These are phyloP conservation scores for Macroteleia sp. DNA, from an alignment of 2,888 invertebrate species.

Conservation along the genomic window DNA sequence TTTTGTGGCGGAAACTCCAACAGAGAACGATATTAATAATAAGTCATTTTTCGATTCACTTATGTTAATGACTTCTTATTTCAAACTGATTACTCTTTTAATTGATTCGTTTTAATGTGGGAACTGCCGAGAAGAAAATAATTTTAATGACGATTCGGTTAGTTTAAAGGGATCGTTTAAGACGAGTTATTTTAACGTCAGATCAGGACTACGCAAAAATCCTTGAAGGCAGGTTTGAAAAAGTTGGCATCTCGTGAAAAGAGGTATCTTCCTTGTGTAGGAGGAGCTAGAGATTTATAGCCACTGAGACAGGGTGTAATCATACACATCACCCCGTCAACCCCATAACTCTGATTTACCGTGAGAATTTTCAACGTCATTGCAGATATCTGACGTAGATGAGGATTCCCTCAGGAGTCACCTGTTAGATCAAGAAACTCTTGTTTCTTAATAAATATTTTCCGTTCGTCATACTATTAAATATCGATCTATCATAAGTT, in stretches of 20 bases:
- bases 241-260: constrained; percentile 49
- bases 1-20: constrained; percentile 29
- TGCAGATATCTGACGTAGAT: constrained; percentile 70
- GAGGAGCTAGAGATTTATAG: constrained; percentile 78
- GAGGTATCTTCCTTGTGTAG: constrained; percentile 58
- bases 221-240: constrained; percentile 40
- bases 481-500: constrained; percentile 20
- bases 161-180: constrained; percentile 17
- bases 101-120: constrained; percentile 27
- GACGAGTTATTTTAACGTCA: constrained; percentile 28
- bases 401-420: constrained; percentile 67
- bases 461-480: constrained; percentile 33
- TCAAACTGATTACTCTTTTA: background rate
- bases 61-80: background rate
- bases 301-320: constrained; percentile 83
- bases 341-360: constrained; percentile 83
- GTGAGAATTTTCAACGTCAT: constrained; percentile 82
- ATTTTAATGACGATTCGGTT: too few relatives aligned
- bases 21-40: constrained; percentile 20
- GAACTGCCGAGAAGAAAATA: too few relatives aligned
- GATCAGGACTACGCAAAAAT: constrained; percentile 20
- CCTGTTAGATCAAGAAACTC: constrained; percentile 38
- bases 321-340: constrained; percentile 84
- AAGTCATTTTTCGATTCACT: constrained; percentile 4
- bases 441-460: constrained; percentile 26